phyloP scores from a whole-genome alignment of 1,140 invertebrate species.

The Aphis craccivora region DNA sequence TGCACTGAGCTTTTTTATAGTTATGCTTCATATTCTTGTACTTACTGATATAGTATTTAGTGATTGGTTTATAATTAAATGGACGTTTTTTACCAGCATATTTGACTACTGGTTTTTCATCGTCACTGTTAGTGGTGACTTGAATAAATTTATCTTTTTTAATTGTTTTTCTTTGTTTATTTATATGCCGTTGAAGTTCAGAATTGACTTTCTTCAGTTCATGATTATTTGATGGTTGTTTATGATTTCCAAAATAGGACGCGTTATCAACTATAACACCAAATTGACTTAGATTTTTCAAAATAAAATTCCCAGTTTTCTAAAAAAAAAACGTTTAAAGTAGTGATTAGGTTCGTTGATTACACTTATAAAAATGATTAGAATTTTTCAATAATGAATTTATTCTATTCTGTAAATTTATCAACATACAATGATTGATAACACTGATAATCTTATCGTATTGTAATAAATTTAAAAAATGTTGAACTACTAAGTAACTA shows the following conservation, averaged over 20 bases:
- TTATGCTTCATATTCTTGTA: not conserved
- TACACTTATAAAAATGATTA: too few species aligned
- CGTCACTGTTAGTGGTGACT: not conserved
- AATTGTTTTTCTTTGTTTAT: conserved; percentile 32
- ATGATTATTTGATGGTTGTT: not conserved
- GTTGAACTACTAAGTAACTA: too few species aligned
- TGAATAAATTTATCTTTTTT: not conserved
- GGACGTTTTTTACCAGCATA: not conserved
- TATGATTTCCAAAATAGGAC: conserved; percentile 38
- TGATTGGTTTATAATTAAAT: not conserved
- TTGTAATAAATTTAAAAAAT: too few species aligned
- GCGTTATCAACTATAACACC: conserved; percentile 50
- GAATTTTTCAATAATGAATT: too few species aligned
- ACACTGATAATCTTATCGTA: too few species aligned
- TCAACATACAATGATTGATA: too few species aligned
- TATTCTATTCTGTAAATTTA: too few species aligned
- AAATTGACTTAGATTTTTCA: conserved; percentile 46
- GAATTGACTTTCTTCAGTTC: conserved; percentile 36
- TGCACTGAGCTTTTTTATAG: conserved; percentile 15
- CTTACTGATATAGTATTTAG: not conserved
- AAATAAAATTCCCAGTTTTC: conserved; percentile 21
- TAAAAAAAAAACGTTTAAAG: conserved; percentile 14
- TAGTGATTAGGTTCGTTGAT: not conserved
- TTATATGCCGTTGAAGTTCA: not conserved
- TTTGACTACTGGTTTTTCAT: not conserved